Evolutionary conservation across 2,888 invertebrate genomes (phyloP).

Genomic region (Epistrophe eligans): DNA sequence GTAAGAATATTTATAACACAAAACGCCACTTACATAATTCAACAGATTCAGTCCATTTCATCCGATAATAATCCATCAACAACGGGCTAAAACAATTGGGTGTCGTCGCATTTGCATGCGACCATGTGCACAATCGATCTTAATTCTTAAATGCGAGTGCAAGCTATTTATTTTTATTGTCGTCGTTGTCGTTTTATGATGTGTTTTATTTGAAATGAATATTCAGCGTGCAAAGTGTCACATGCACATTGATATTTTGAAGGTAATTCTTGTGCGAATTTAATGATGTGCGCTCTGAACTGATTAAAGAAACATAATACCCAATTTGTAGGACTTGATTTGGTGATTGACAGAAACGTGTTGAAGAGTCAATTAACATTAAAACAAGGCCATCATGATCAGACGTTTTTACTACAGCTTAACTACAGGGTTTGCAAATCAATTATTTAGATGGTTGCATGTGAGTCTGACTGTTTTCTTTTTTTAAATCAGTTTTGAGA

Average conservation of each 20-base stretch:
- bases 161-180: constrained; percentile 48
- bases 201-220: constrained; percentile 63
- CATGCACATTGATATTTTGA: constrained; percentile 68
- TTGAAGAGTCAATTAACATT: constrained; percentile 38
- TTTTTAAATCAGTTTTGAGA: background rate
- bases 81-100: constrained; percentile 53
- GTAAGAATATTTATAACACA: constrained; percentile 22
- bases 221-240: constrained; percentile 64
- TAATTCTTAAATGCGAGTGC: constrained; percentile 52
- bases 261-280: constrained; percentile 65
- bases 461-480: background rate
- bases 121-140: constrained; percentile 49
- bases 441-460: constrained; percentile 23
- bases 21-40: constrained; percentile 65
- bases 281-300: constrained; percentile 17
- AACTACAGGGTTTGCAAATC: constrained; percentile 58
- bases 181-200: constrained; percentile 50
- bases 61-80: constrained; percentile 52
- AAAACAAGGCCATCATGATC: constrained; percentile 61
- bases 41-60: constrained; percentile 49
- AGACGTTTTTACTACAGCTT: constrained; percentile 32
- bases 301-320: constrained; percentile 12
- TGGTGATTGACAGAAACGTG: constrained; percentile 44
- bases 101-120: constrained; percentile 40
- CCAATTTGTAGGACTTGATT: constrained; percentile 4